A percentile compares a stretch with the other conserved stretches of the same genome.
phyloP scores from a whole-genome alignment of 1,140 invertebrate species.

The fruit fly (Drosophila melanogaster) region DNA sequence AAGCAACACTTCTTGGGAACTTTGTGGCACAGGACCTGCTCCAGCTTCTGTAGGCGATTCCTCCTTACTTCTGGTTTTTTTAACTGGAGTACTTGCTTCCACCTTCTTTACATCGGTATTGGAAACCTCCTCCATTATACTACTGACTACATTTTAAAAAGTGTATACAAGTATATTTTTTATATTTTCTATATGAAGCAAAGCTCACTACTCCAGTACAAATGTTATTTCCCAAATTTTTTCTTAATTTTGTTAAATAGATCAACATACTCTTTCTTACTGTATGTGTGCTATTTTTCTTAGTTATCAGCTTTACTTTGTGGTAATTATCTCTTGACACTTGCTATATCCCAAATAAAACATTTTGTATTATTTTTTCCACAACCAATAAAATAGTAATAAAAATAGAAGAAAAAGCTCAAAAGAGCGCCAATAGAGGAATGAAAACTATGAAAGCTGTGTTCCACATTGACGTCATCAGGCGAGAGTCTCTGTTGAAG shows the following conservation, averaged over 20 bases:
- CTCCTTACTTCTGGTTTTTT: not conserved
- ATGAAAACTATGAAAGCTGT: conserved; percentile 1
- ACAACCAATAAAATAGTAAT: not conserved
- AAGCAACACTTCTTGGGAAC: not conserved
- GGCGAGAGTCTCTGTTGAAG: not conserved
- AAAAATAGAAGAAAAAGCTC: not conserved
- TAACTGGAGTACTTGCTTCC: not conserved
- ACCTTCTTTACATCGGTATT: not conserved
- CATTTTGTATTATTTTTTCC: not conserved
- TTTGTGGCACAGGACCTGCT: not conserved
- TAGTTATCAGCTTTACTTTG: not conserved
- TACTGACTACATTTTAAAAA: not conserved
- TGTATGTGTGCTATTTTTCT: not conserved
- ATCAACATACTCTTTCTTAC: not conserved
- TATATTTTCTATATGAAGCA: not conserved
- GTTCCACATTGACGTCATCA: conserved; percentile 24
- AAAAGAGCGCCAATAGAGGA: not conserved
- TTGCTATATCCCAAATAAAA: not conserved
- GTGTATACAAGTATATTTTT: not conserved
- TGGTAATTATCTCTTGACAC: not conserved
- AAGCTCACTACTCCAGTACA: not conserved
- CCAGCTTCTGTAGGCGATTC: not conserved
- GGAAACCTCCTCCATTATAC: not conserved
- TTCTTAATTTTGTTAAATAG: conserved; percentile 1
- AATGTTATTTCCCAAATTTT: not conserved